These are phyloP conservation scores for Lasioglossum malachurum DNA, from an alignment of 2,888 invertebrate genomes.

Conservation along the genomic window DNA sequence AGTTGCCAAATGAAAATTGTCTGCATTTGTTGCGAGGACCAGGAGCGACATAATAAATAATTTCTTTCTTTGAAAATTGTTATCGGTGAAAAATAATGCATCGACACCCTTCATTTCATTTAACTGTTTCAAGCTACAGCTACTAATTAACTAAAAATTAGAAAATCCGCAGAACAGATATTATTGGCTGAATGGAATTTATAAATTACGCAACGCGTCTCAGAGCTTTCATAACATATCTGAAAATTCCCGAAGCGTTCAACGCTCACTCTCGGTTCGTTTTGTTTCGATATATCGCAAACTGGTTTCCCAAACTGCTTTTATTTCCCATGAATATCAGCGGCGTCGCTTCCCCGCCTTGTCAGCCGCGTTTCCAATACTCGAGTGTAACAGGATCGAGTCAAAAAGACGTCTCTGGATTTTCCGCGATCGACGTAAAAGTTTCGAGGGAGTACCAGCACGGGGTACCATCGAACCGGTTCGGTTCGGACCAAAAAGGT, in stretches of 20 bases:
- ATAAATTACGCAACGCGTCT: neutral
- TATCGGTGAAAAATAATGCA: no score
- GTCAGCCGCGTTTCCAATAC: neutral
- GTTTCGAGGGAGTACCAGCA: neutral
- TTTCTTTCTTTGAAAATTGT: no score
- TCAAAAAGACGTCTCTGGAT: neutral
- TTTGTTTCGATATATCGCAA: neutral
- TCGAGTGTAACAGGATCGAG: neutral
- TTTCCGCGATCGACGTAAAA: neutral
- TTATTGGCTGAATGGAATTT: neutral
- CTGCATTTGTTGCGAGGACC: no score
- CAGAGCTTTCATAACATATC: neutral
- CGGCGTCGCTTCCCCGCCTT: neutral
- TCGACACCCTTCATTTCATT: neutral
- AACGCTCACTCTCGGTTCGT: neutral
- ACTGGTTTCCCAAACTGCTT: neutral
- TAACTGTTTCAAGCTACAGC: neutral
- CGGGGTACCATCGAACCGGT: neutral
- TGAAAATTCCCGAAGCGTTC: neutral
- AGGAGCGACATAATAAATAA: no score
- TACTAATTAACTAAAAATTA: no score
- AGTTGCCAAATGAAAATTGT: no score
- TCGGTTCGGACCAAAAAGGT: neutral
- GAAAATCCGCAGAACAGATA: neutral
- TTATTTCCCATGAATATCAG: constrained; percentile 5